Base-by-base conservation (phyloP, 2,888 invertebrate genomes). In the Idaea dimidiata region DNA sequence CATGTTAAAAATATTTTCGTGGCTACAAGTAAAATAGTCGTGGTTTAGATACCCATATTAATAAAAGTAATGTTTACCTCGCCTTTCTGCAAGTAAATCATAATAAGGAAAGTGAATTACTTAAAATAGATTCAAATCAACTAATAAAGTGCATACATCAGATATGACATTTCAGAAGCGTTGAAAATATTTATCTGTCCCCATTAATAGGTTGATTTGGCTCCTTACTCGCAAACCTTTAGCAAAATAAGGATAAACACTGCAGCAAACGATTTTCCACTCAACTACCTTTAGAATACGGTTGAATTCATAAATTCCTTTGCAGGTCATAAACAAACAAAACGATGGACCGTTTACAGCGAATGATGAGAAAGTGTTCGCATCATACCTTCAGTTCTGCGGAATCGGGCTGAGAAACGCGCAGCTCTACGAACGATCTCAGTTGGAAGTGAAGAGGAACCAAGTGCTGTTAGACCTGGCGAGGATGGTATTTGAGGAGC, bases 401-500 rank as follows among this genome's bases (percentile, higher is more conserved):
- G 98, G 98, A 67, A 99, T 99, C 75, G 98, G 98, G 3, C 93
- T 99, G 62, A 95, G 97, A 67, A 99, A 99, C 87, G 98, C 99
- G n/a, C 98, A 98, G 86, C 94, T 99, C 54, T 99, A 98, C 86
- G 98, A 99, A 90, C 95, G 97, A 86, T 98, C 98, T 68, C 98
- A 98, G 87, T 91, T 98, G 82, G 99, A 99, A 93, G 97, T 98
- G 74, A 98, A 97, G 89, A 94, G 98, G 76, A 99, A 99, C 90
- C 98, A 98, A 94, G 97, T 99, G 71, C 93, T 99, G 64, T 93
- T 99, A 73, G 98, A 98, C 88, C 93, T 99, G 83, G 98, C 98
- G n/a, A 94, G 98, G 77, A 98, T 98, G 96, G 97, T 99, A 78
- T 99, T 98, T 84, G 98, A 98, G 84, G 98, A 99, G 89, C 98